Conservation (phyloP, 2,113 vertebrate species). For the Stictonetta naevosa region DNA sequence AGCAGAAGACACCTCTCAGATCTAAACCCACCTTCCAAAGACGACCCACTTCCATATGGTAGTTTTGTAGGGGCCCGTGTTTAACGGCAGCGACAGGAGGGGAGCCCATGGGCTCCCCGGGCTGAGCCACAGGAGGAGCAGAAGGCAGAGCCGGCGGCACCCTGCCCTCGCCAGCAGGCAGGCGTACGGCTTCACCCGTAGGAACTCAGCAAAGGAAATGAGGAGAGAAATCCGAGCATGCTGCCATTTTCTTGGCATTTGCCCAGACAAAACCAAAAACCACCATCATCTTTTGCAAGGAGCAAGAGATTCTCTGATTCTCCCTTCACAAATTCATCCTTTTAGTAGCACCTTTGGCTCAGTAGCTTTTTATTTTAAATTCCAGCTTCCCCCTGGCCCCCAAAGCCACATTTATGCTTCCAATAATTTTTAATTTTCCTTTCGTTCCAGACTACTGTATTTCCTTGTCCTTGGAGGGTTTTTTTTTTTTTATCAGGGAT, state of each 20-base stretch:
- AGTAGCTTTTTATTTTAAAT: not conserved
- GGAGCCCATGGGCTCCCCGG: accelerated
- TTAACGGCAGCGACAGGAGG: not conserved
- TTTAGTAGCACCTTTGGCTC: not conserved
- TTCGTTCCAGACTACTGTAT: slow-evolving; percentile 53
- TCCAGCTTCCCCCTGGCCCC: not conserved
- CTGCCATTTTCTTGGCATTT: not conserved
- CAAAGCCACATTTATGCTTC: slow-evolving; percentile 28
- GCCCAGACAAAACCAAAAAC: not conserved
- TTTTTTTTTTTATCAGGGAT: slow-evolving; percentile 75
- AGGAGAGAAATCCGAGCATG: not conserved
- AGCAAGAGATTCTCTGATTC: not conserved
- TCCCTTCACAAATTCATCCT: not conserved
- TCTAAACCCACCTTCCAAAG: not conserved
- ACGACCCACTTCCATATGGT: accelerated
- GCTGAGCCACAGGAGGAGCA: not conserved
- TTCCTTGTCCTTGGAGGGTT: slow-evolving; percentile 76
- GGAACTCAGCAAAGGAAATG: not conserved
- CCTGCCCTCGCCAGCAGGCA: not conserved
- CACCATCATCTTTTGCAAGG: not conserved
- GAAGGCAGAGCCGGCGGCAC: not conserved
- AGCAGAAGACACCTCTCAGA: not conserved
- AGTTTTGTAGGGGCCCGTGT: not conserved
- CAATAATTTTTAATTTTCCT: slow-evolving; percentile 40
- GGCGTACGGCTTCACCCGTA: not conserved